These are phyloP conservation scores for Sylvia atricapilla DNA, from an alignment of 2,113 vertebrate genomes.

Conservation along the genomic window DNA sequence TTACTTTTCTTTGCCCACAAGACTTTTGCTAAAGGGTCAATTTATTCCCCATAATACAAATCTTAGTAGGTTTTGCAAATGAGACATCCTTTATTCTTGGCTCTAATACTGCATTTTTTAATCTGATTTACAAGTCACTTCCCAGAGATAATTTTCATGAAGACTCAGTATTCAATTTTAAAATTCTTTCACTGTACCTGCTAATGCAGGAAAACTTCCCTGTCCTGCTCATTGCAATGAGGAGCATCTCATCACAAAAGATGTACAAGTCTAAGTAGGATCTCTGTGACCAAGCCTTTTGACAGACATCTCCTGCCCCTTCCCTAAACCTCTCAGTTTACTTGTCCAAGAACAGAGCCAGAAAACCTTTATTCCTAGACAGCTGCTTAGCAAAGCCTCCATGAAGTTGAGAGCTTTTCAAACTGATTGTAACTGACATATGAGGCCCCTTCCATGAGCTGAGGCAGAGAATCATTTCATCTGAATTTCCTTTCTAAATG, in stretches of 20 bases:
- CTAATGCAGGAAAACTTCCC: not conserved
- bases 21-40: not conserved
- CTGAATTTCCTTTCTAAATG: constrained; percentile 5
- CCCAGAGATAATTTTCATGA: not conserved
- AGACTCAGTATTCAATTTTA: not conserved
- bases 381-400: not conserved
- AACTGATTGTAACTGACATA: not conserved
- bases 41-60: not conserved
- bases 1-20: not conserved
- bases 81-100: not conserved
- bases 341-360: not conserved
- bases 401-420: not conserved
- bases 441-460: not conserved
- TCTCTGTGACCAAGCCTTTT: not conserved
- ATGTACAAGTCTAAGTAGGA: not conserved
- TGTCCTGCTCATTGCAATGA: not conserved
- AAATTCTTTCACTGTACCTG: not conserved
- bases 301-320: not conserved
- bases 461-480: not conserved
- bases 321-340: not conserved
- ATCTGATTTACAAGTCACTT: not conserved
- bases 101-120: not conserved
- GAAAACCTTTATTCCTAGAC: not conserved
- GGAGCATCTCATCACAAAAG: not conserved
- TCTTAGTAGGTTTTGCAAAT: not conserved